phyloP scores from a whole-genome alignment of 2,888 invertebrate species.

The Acrobasis repandana region DNA sequence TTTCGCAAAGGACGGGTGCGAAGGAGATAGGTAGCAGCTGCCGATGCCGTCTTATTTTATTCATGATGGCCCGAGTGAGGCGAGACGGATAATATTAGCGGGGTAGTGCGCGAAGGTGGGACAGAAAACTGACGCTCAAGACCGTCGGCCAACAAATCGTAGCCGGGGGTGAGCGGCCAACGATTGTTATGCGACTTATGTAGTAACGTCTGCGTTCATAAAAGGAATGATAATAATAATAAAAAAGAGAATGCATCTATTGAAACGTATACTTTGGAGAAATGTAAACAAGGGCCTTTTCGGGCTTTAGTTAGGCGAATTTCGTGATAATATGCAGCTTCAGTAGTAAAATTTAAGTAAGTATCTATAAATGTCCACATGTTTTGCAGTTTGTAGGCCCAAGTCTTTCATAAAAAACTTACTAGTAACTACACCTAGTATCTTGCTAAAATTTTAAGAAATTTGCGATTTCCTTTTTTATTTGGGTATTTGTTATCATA shows the following conservation, averaged over 20 bases:
- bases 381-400: no score
- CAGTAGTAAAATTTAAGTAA: no score
- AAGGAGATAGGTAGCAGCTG: constrained; percentile 60
- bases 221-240: constrained; percentile 60
- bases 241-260: constrained; percentile 62
- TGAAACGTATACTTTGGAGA: constrained; percentile 50
- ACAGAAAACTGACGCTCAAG: constrained; percentile 50
- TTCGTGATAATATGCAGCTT: no score
- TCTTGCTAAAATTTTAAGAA: no score
- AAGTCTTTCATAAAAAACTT: no score
- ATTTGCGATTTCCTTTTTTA: no score
- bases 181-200: constrained; percentile 71
- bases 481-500: no score
- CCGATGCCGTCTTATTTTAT: constrained; percentile 68
- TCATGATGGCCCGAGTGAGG: constrained; percentile 61
- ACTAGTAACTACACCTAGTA: no score
- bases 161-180: constrained; percentile 60
- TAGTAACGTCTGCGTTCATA: constrained; percentile 56
- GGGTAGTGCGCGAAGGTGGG: constrained; percentile 43
- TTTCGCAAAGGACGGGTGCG: constrained; percentile 35
- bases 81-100: constrained; percentile 53
- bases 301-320: not conserved
- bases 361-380: no score
- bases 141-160: constrained; percentile 64
- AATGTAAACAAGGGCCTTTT: constrained; percentile 44